Percentiles rank a stretch among this genome's conserved stretches.
Conservation (phyloP, 2,797 vertebrate genomes). For the Leptatherina wallacei region DNA sequence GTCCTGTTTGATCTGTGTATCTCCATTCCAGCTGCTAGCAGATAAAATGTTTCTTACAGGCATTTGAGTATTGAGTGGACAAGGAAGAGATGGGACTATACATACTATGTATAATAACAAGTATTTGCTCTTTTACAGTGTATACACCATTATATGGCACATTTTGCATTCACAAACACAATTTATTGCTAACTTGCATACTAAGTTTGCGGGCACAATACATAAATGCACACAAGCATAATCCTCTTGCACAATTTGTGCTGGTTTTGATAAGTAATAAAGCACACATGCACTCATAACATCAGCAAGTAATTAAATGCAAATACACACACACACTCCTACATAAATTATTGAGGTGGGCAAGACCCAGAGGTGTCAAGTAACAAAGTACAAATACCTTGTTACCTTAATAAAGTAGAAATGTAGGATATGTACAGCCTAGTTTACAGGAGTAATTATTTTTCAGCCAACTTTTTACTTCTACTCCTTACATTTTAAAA, state of each 20-base stretch:
- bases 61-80: neutral
- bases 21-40: neutral
- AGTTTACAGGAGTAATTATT: too few species aligned
- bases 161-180: neutral
- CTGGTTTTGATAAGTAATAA: constrained; percentile 29
- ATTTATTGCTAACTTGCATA: too few species aligned
- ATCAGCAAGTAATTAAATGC: neutral
- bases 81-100: neutral
- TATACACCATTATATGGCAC: neutral
- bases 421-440: too few species aligned
- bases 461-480: too few species aligned
- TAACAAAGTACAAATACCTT: too few species aligned
- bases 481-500: too few species aligned
- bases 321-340: neutral
- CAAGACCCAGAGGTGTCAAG: neutral
- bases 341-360: neutral
- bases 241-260: constrained; percentile 7
- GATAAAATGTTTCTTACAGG: neutral
- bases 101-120: neutral
- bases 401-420: too few species aligned
- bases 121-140: neutral
- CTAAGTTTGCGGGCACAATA: neutral
- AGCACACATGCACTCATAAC: neutral
- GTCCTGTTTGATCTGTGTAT: neutral
- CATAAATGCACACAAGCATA: neutral